Evolutionary conservation across 2,113 vertebrate genomes (phyloP).

Genomic region (Nansenia antarctica): DNA sequence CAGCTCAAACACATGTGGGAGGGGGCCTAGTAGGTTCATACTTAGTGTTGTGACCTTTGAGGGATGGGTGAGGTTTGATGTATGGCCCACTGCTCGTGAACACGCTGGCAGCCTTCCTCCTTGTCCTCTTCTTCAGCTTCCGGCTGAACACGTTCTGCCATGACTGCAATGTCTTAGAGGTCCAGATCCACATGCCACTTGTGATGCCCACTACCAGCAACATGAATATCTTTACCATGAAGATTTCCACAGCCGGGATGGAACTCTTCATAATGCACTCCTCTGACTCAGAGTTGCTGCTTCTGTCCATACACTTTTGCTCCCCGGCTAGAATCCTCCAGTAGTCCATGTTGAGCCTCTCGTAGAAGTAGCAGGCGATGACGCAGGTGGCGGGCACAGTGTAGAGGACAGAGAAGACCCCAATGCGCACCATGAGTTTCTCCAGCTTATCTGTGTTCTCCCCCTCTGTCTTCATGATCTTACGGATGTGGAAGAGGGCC

Average conservation of each 20-base stretch:
- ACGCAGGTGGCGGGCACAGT: constrained; percentile 96
- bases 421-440: constrained; percentile 95
- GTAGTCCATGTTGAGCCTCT: constrained; percentile 92
- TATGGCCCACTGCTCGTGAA: constrained; percentile 85
- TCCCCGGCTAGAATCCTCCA: constrained; percentile 85
- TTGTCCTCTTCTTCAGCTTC: constrained; percentile 83
- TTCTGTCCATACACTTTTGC: constrained; percentile 79
- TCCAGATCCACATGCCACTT: constrained; percentile 99
- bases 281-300: constrained; percentile 67
- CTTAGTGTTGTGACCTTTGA: constrained; percentile 84
- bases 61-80: constrained; percentile 88
- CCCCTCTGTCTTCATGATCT: constrained; percentile 95
- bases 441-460: constrained; percentile 97
- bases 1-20: constrained; percentile 87
- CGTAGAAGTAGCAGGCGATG: constrained; percentile 96
- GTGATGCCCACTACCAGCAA: constrained; percentile 95
- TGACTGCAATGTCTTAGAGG: constrained; percentile 94
- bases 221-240: constrained; percentile 98
- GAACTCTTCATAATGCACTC: constrained; percentile 90
- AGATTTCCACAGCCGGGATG: constrained; percentile 93
- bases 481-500: constrained; percentile 94
- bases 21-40: constrained; percentile 83
- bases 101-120: constrained; percentile 88
- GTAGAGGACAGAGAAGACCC: constrained; percentile 94
- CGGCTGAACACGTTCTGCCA: constrained; percentile 94